phyloP scores from a whole-genome alignment of 2,113 vertebrate species.

The Alosa alosa region DNA sequence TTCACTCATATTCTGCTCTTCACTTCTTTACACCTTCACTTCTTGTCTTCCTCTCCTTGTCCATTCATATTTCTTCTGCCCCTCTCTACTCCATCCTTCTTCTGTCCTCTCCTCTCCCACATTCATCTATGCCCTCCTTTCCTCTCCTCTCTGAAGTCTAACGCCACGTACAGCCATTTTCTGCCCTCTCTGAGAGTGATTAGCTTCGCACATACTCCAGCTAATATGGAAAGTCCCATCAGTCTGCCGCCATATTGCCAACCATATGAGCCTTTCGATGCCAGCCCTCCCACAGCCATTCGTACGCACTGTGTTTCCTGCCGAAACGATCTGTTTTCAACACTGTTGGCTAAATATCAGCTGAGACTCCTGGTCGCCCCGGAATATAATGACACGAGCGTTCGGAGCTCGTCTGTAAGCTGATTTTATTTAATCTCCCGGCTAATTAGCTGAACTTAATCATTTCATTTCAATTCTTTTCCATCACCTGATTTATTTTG shows the following conservation, averaged over 20 bases:
- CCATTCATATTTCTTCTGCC: background rate
- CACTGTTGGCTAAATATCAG: conserved; percentile 62
- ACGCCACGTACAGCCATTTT: conserved; percentile 47
- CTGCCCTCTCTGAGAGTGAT: conserved; percentile 41
- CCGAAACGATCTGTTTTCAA: conserved; percentile 48
- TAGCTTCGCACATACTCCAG: conserved; percentile 34
- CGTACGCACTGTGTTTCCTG: conserved; percentile 36
- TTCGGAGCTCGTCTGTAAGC: conserved; percentile 55
- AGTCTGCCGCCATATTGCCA: conserved; percentile 42
- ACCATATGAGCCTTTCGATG: conserved; percentile 30
- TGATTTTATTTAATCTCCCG: conserved; percentile 66
- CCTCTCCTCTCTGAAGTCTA: background rate
- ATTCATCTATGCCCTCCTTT: background rate
- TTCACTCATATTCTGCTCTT: background rate
- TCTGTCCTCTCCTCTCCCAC: background rate
- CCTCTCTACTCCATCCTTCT: too few relatives aligned
- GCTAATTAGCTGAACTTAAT: conserved; percentile 71
- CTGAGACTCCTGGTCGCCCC: conserved; percentile 51
- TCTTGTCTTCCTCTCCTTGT: background rate
- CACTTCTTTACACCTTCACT: background rate
- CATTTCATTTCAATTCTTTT: conserved; percentile 71
- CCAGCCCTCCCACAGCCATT: conserved; percentile 34
- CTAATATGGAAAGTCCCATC: conserved; percentile 51
- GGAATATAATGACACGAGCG: conserved; percentile 62
- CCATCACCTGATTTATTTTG: conserved; percentile 62